Percentiles rank a stretch among this genome's conserved stretches.
phyloP scores from a whole-genome alignment of 2,113 vertebrate genomes.

The Pomatorhinus ruficollis region DNA sequence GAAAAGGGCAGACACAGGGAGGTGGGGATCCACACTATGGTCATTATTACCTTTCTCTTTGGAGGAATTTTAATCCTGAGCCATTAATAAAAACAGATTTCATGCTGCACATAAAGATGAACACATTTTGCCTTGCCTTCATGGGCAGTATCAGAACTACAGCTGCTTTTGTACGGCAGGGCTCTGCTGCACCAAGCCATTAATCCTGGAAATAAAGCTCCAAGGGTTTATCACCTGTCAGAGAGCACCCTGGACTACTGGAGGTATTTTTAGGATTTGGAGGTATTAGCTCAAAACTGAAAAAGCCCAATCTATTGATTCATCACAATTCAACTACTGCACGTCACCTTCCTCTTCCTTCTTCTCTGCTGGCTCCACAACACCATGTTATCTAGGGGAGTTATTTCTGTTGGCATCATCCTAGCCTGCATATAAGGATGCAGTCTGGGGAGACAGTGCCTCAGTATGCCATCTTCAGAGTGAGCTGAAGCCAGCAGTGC shows the following conservation, averaged over 20 bases:
- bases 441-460: not conserved
- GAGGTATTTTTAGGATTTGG: constrained; percentile 37
- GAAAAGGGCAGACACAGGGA: not conserved
- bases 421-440: rapidly evolving
- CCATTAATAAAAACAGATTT: not conserved
- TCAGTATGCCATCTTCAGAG: not conserved
- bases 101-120: not conserved
- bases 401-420: not conserved
- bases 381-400: not conserved
- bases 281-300: constrained; percentile 10
- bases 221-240: constrained; percentile 15
- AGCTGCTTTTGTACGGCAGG: not conserved
- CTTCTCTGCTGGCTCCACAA: not conserved
- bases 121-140: not conserved
- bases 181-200: constrained; percentile 15
- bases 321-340: not conserved
- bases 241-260: not conserved
- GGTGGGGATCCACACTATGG: rapidly evolving
- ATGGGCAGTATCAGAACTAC: not conserved
- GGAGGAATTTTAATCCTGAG: not conserved
- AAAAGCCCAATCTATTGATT: not conserved
- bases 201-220: not conserved
- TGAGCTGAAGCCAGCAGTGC: not conserved
- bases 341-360: not conserved
- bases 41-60: not conserved